Evolutionary conservation across 1,140 invertebrate species (phyloP), one percentile per base, ranked within the genome.

Genomic region (Pachypeltis micranthus): DNA sequence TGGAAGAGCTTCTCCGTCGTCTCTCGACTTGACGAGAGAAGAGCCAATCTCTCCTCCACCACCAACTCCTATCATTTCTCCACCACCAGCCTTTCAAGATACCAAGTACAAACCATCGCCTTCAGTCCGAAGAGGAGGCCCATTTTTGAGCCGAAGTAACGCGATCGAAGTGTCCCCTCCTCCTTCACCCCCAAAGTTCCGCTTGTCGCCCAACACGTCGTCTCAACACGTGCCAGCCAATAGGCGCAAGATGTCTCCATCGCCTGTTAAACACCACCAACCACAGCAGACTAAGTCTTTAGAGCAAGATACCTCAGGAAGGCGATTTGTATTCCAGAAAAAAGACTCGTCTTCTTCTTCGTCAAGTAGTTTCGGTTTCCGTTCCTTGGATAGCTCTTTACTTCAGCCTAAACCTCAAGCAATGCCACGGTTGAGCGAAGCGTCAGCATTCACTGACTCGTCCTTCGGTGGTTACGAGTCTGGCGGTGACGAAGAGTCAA

Each of bases 41-140:
- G 74, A 79, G 51, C 74, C 77, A 0, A 75, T 76, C 26, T 79
- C 79, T 0, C 79, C 80, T 24, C 80, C 80, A 3, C 77, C 77
- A 16, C 69, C 79, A 21, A 82, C 80, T 0, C 80, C 80, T 3
- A 82, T 82, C 63, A 82, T 82, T 61, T 82, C 81, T 25, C 81
- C 81, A 12, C 81, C 81, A 0, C 81, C 80, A 1, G 81, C 81
- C 0, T 82, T 82, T 68, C 80, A 81, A 67, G 80, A 81, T 44
- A 61, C 47, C 74, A 59, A 59, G 29, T 70, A 58, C 67, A 64
- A 34, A 58, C 14, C 24, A n/a, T 27, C 23, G 14, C 44, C 31
- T 1, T 47, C 31, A 26, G 54, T 39, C 16, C 7, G 55, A 47
- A 29, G 21, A 27, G 56, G 55, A 25, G 28, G 24, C 12, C 14